These are phyloP conservation scores for Danio tinwini DNA, from an alignment of 2,797 vertebrate species.

Conservation along the genomic window DNA sequence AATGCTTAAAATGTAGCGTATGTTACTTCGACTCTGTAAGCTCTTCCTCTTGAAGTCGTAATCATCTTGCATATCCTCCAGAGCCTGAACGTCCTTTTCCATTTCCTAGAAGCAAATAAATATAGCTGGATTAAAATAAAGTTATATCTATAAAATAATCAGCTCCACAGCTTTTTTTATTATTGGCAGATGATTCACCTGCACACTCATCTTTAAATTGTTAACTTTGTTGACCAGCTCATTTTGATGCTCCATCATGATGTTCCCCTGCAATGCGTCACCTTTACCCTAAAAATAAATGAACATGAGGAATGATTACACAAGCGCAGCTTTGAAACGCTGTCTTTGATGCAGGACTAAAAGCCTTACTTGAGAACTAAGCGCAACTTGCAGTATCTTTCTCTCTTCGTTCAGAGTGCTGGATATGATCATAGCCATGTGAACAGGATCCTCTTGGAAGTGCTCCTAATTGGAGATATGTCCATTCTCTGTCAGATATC, in stretches of 20 bases:
- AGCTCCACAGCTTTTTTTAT: not conserved
- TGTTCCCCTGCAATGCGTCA: slow-evolving; percentile 71
- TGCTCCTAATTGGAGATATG: slow-evolving; percentile 71
- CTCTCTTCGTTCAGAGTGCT: slow-evolving; percentile 83
- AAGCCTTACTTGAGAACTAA: slow-evolving; percentile 63
- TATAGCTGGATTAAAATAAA: not conserved
- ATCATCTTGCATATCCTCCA: slow-evolving; percentile 87
- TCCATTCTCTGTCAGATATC: not conserved
- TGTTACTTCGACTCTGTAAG: slow-evolving; percentile 80
- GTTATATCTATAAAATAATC: not conserved
- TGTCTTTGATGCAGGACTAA: not conserved
- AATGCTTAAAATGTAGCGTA: not conserved
- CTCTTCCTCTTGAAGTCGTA: slow-evolving; percentile 87
- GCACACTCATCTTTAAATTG: slow-evolving; percentile 78
- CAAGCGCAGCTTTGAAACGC: not conserved
- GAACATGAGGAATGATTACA: not conserved
- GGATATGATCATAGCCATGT: slow-evolving; percentile 86
- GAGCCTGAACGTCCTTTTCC: slow-evolving; percentile 83
- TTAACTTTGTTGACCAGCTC: slow-evolving; percentile 80
- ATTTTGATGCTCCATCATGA: slow-evolving; percentile 80
- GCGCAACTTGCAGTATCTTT: slow-evolving; percentile 79
- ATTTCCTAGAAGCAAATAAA: slow-evolving; percentile 70
- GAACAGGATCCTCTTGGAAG: slow-evolving; percentile 84
- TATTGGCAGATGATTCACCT: slow-evolving; percentile 68
- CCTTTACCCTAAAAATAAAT: slow-evolving; percentile 69